These are phyloP conservation scores for Spongia lamella DNA, from an alignment of 37 sponge, comb jelly and placozoan species.

Conservation along the genomic window DNA sequence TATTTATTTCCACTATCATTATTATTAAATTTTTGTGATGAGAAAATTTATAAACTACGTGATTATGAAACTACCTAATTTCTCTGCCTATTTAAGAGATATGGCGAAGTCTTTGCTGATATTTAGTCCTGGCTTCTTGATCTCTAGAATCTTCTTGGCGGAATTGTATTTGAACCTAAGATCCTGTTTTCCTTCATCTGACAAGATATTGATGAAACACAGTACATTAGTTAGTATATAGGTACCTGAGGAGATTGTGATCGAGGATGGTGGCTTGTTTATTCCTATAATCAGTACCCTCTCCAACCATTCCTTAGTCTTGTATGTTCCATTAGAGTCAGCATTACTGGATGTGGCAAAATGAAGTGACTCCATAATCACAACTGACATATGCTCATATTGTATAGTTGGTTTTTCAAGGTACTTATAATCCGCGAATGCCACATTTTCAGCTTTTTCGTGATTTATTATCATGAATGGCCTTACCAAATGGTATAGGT, in stretches of 20 bases:
- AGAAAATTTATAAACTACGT: too few relatives aligned
- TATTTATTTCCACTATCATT: too few relatives aligned
- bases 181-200: conserved; percentile 23
- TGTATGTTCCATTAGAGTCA: conserved; percentile 39
- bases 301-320: conserved; percentile 83
- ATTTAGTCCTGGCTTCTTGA: conserved; percentile 77
- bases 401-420: background rate
- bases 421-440: too few relatives aligned
- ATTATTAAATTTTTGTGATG: too few relatives aligned
- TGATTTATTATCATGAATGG: too few relatives aligned
- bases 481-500: too few relatives aligned
- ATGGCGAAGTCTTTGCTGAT: conserved; percentile 72
- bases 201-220: background rate
- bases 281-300: conserved; percentile 70
- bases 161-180: conserved; percentile 33
- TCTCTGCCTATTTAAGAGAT: conserved; percentile 32
- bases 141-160: conserved; percentile 36
- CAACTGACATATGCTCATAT: too few relatives aligned
- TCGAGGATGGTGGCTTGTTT: conserved; percentile 21
- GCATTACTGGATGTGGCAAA: conserved; percentile 37
- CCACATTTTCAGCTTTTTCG: too few relatives aligned
- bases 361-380: too few relatives aligned
- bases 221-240: background rate
- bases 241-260: conserved; percentile 44
- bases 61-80: too few relatives aligned